phyloP scores from a whole-genome alignment of 2,888 invertebrate species.

The Mythimna ferrago region DNA sequence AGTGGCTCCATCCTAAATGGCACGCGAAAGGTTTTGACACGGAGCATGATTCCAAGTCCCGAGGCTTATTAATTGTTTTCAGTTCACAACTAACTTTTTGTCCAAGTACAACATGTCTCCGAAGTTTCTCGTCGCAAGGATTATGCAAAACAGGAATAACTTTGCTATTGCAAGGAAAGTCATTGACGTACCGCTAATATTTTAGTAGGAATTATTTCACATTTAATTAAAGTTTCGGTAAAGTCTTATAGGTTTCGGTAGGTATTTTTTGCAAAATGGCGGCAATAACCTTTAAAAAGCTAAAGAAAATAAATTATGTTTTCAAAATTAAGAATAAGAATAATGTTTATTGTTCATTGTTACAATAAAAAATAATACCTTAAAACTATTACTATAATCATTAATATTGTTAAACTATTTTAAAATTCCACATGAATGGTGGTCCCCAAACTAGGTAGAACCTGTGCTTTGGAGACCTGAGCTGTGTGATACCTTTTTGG shows the following conservation, averaged over 20 bases:
- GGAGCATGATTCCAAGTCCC: constrained; percentile 41
- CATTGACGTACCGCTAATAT: constrained; percentile 5
- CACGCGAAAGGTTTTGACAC: constrained; percentile 54
- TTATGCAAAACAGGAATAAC: constrained; percentile 45
- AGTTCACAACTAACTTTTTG: constrained; percentile 58
- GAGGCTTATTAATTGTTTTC: constrained; percentile 62
- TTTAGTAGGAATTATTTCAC: neutral
- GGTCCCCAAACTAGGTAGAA: too few relatives aligned
- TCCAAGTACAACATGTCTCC: constrained; percentile 38
- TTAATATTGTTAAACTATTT: too few relatives aligned
- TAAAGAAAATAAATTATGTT: too few relatives aligned
- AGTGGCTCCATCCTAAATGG: constrained; percentile 48
- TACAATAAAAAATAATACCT: too few relatives aligned
- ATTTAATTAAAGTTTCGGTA: neutral
- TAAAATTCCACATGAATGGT: too few relatives aligned
- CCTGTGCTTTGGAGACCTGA: too few relatives aligned
- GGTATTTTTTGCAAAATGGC: too few relatives aligned
- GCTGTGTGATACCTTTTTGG: too few relatives aligned
- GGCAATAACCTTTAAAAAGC: too few relatives aligned
- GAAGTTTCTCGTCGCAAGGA: constrained; percentile 36
- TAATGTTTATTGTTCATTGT: too few relatives aligned
- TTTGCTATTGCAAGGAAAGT: constrained; percentile 27
- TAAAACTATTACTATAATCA: too few relatives aligned
- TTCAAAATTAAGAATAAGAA: too few relatives aligned
- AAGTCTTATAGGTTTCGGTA: neutral